Conservation (phyloP, 2,888 invertebrate genomes). For the Tenodera sinensis region DNA sequence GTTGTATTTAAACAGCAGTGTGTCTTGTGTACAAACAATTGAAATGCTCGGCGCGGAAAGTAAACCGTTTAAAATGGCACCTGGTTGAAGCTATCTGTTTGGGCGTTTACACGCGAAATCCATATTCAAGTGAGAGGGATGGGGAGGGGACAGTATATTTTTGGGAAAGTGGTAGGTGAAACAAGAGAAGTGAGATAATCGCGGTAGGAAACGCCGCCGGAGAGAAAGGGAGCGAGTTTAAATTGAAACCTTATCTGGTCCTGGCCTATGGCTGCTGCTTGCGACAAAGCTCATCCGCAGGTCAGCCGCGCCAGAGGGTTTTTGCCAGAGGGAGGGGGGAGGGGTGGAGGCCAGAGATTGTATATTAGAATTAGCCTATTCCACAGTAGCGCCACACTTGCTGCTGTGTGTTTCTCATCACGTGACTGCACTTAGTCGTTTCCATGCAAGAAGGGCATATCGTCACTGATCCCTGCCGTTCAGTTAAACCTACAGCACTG, state of each 20-base stretch:
- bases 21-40: background rate
- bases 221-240: slow-evolving; percentile 25
- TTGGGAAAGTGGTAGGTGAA: slow-evolving; percentile 1
- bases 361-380: slow-evolving; percentile 21
- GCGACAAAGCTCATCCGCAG: slow-evolving; percentile 4
- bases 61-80: background rate
- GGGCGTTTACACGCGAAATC: background rate
- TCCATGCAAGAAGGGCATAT: background rate
- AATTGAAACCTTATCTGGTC: slow-evolving; percentile 35
- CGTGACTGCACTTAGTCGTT: background rate
- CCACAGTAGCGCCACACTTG: background rate
- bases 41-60: background rate
- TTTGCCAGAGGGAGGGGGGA: background rate
- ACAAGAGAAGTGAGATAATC: background rate
- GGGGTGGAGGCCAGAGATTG: slow-evolving; percentile 12
- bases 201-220: background rate
- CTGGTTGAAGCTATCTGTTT: background rate
- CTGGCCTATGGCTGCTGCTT: slow-evolving; percentile 18
- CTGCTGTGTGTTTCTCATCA: background rate
- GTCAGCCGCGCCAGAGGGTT: slow-evolving; percentile 18
- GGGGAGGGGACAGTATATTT: background rate
- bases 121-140: background rate
- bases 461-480: background rate
- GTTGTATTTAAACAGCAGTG: too few species aligned
- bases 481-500: too few species aligned